Base-by-base conservation (phyloP, 2,888 invertebrate species). In the Pollenia amentaria region DNA sequence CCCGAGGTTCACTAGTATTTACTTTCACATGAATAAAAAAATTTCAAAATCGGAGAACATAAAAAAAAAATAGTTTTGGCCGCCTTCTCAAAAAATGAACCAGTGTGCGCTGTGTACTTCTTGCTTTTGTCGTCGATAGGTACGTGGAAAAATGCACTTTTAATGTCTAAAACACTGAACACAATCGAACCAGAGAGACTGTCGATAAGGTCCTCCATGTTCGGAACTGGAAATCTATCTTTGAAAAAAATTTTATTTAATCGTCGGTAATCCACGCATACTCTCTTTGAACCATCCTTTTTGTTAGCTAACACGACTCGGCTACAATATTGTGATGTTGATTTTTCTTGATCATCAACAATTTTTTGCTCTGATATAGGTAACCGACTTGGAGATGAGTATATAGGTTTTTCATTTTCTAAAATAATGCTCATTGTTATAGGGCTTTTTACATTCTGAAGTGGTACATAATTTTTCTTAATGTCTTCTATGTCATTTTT, bases 241-340 rank as follows among this genome's bases (percentile, higher is more conserved):
- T 60, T 67, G 11, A 44, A 29, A 12, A 57, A 44, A n/a, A 69
- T 53, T 51, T 42, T 67, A 14, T 76, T 83, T 21, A 82, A 29
- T 40, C 48, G 44, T 9, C 82, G 18, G 44, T 60, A 84, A 38
- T 80, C 80, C 0, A 80, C 29, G 18, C 85, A 85, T 8, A 85
- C 1, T 48, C 80, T 67, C 18, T 67, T 72, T 0, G 14, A 46
- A 10, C 55, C 55, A 16, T 55, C 55, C 18, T 55, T 8, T 55
- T 55, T 55, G 0, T 55, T 16, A 18, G 48, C 84, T 18, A 84
- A 38, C 10, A 84, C 79, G 11, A 79, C 73, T 16, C 79, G 65
- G 14, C 76, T 80, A 18, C 69, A 80, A 60, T 85, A 80, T 44
- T 85, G 42, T 8, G 69, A 90, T 65, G 7, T 64, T 62, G 77